Evolutionary conservation across 2,113 vertebrate genomes (phyloP).

Genomic region (Progne subis): DNA sequence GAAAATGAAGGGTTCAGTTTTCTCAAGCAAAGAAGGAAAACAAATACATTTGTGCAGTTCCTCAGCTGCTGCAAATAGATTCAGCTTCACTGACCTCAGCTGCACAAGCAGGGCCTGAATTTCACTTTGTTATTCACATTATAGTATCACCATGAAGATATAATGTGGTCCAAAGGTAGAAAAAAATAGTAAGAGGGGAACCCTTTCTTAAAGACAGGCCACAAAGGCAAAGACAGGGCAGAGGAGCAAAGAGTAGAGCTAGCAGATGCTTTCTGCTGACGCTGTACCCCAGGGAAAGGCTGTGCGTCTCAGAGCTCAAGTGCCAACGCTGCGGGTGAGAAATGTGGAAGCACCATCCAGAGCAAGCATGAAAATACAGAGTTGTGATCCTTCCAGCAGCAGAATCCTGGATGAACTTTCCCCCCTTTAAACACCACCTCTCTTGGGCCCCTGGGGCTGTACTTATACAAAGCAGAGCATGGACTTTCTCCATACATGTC

Average conservation of each 20-base stretch:
- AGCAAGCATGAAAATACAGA: neutral
- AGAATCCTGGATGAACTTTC: neutral
- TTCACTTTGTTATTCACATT: neutral
- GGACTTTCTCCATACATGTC: neutral
- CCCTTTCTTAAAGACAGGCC: neutral
- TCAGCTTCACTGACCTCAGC: neutral
- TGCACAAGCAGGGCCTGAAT: neutral
- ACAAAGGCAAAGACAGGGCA: neutral
- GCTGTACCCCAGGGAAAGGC: accelerated
- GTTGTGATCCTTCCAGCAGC: neutral
- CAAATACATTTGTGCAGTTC: constrained; percentile 8
- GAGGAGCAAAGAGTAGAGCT: neutral
- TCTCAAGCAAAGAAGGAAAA: constrained; percentile 18
- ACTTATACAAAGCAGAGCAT: neutral
- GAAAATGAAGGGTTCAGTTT: constrained; percentile 37
- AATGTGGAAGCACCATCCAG: neutral
- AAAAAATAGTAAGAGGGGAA: neutral
- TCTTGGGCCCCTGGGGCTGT: neutral
- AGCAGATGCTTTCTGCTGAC: neutral
- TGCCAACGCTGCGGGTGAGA: accelerated
- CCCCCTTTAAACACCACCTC: neutral
- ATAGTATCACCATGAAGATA: neutral
- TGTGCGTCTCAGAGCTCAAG: neutral
- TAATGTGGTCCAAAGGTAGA: neutral
- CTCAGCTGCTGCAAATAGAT: constrained; percentile 39